Evolutionary conservation across 2,888 invertebrate species (phyloP).

Genomic region (Drosophila formosana): DNA sequence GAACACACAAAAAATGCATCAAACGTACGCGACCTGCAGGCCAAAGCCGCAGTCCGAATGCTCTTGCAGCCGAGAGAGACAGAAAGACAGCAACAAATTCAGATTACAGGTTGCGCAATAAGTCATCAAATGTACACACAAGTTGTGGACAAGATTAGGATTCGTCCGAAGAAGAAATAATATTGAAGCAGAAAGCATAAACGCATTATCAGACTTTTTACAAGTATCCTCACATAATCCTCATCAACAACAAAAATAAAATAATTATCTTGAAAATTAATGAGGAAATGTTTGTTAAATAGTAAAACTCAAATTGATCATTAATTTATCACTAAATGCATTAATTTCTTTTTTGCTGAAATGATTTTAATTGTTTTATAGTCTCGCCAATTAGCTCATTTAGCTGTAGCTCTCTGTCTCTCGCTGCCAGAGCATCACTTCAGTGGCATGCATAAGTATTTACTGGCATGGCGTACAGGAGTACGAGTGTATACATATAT

Average conservation of each 20-base stretch:
- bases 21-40: conserved; percentile 3
- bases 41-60: conserved; percentile 24
- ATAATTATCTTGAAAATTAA: too few species aligned
- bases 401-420: not conserved
- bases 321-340: too few species aligned
- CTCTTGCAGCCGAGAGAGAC: conserved; percentile 23
- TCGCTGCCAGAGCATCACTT: conserved; percentile 36
- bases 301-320: too few species aligned
- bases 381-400: not conserved
- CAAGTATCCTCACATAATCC: too few species aligned
- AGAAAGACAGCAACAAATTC: not conserved
- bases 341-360: not conserved
- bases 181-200: not conserved
- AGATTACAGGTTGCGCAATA: not conserved
- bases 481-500: not conserved
- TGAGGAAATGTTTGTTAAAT: too few species aligned
- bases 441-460: conserved; percentile 7
- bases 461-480: not conserved
- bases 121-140: not conserved
- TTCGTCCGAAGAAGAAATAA: not conserved
- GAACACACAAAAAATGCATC: conserved; percentile 35
- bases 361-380: not conserved
- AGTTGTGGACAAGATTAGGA: not conserved
- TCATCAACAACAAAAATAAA: too few species aligned
- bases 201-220: not conserved